phyloP scores from a whole-genome alignment of 2,888 invertebrate genomes.

The Parapristionchus giblindavisi region DNA sequence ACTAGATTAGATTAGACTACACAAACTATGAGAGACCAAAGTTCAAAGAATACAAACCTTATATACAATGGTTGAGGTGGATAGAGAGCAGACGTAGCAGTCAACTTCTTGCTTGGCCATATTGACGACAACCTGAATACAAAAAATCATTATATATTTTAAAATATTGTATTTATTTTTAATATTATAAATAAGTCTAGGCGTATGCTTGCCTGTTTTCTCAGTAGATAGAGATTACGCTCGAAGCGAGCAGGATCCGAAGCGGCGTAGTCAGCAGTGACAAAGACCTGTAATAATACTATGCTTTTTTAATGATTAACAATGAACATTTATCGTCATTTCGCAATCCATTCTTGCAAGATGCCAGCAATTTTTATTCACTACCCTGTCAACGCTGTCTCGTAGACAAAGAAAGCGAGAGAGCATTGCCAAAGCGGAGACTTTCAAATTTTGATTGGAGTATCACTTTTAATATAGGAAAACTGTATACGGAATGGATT shows the following conservation, averaged over 20 bases:
- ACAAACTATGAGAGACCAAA: no score
- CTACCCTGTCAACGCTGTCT: no score
- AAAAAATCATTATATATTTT: not conserved
- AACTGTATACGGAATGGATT: not conserved
- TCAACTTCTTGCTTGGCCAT: constrained; percentile 85
- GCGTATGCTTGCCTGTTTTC: constrained; percentile 84
- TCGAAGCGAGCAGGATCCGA: constrained; percentile 73
- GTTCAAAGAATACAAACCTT: constrained; percentile 75
- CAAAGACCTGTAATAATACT: constrained; percentile 69
- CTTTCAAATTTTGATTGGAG: no score
- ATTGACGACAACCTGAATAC: constrained; percentile 79
- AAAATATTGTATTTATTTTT: not conserved
- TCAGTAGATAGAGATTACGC: constrained; percentile 85
- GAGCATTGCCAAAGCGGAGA: no score
- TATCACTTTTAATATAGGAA: no score
- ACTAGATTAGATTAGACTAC: no score
- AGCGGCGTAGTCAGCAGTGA: constrained; percentile 77
- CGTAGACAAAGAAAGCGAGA: no score
- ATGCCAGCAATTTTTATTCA: no score
- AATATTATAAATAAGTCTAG: no score
- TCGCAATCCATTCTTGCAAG: no score
- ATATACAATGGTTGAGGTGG: constrained; percentile 89
- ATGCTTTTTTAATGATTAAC: not conserved
- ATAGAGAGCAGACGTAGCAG: constrained; percentile 95
- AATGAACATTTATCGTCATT: not conserved